phyloP scores from a whole-genome alignment of 2,888 invertebrate genomes.

The Macrophya alboannulata region DNA sequence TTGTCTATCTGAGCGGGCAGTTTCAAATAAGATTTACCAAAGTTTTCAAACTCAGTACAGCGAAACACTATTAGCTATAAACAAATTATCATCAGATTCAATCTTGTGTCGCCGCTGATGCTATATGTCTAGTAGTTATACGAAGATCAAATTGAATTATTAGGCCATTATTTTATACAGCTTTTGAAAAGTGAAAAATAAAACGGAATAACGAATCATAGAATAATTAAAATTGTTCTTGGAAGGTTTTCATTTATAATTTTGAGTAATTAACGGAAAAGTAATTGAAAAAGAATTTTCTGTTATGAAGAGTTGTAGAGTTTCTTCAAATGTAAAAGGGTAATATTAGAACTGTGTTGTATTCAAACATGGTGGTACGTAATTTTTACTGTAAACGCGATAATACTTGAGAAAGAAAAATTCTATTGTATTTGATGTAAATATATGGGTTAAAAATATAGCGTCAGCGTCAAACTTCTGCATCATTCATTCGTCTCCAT shows the following conservation, averaged over 20 bases:
- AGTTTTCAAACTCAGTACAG: not conserved
- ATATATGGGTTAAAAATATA: constrained; percentile 18
- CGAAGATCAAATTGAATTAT: not conserved
- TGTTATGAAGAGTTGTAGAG: not conserved
- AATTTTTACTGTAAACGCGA: not conserved
- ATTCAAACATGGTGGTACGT: not conserved
- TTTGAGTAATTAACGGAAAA: not conserved
- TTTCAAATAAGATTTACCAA: not conserved
- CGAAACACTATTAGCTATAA: constrained; percentile 1
- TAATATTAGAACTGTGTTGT: not conserved
- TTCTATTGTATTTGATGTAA: constrained; percentile 24
- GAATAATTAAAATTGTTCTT: not conserved
- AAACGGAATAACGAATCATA: not conserved
- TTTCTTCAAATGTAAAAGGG: not conserved
- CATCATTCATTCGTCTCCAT: constrained; percentile 29
- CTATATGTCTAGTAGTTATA: not conserved
- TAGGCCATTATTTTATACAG: not conserved
- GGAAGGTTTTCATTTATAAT: not conserved
- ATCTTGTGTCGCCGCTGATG: constrained; percentile 13
- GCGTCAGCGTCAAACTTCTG: constrained; percentile 7
- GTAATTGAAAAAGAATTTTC: not conserved
- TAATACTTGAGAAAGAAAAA: constrained; percentile 8
- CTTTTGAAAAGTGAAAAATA: not conserved
- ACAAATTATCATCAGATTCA: not conserved
- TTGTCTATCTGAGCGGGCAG: not conserved